phyloP scores from a whole-genome alignment of 2,888 invertebrate species.

The Apocheima hispidaria region DNA sequence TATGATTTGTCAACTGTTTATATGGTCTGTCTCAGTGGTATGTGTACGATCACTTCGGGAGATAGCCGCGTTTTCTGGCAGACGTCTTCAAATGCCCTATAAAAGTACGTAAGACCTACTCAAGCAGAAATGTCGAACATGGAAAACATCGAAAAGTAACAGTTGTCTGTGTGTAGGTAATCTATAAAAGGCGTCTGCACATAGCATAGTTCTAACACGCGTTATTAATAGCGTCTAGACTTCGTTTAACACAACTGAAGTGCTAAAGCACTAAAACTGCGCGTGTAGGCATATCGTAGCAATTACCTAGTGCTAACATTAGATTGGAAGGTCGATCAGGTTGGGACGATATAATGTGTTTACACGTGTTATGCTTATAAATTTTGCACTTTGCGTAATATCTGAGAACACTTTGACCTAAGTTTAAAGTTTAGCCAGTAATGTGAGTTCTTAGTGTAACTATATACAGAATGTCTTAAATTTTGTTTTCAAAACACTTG shows the following conservation, averaged over 20 bases:
- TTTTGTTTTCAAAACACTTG: too few species aligned
- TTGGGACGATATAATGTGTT: constrained; percentile 18
- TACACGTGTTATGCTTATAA: constrained; percentile 3
- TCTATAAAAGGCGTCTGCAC: constrained; percentile 39
- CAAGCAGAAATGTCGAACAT: constrained; percentile 12
- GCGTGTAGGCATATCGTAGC: constrained; percentile 32
- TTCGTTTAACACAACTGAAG: constrained; percentile 56
- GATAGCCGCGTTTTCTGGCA: neutral
- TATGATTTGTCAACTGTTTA: too few species aligned
- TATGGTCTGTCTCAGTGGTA: too few species aligned
- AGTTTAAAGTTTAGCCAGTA: neutral
- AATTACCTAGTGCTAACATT: constrained; percentile 45
- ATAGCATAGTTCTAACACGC: constrained; percentile 51
- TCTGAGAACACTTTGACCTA: constrained; percentile 8
- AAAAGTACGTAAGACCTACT: neutral
- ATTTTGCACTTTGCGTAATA: constrained; percentile 5
- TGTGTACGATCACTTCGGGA: neutral
- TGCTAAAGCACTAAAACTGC: constrained; percentile 47
- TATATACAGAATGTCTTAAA: neutral
- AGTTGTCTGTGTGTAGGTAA: constrained; percentile 40
- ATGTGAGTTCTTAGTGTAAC: neutral
- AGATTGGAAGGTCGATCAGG: constrained; percentile 43
- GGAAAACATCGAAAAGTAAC: constrained; percentile 44
- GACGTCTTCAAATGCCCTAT: neutral
- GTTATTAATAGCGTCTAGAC: constrained; percentile 63